These are phyloP conservation scores for Genyomyrus donnyi DNA, from an alignment of 2,113 vertebrate species.

Conservation along the genomic window DNA sequence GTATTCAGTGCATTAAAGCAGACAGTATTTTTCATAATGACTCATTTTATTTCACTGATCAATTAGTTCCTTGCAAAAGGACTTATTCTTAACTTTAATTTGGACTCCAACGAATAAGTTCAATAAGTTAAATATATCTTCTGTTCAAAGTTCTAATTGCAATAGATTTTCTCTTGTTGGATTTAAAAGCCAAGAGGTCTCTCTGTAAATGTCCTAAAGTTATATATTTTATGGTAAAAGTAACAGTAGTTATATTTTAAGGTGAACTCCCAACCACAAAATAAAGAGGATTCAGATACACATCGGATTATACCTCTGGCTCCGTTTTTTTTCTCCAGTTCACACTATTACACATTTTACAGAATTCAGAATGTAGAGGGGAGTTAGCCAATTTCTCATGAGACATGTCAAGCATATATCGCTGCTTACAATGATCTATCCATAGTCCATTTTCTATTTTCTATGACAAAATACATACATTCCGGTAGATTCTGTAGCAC, in stretches of 20 bases:
- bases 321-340: not conserved
- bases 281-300: not conserved
- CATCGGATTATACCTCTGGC: not conserved
- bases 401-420: not conserved
- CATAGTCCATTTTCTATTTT: not conserved
- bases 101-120: not conserved
- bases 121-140: slow-evolving; percentile 4
- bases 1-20: not conserved
- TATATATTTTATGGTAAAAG: not conserved
- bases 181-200: slow-evolving; percentile 1
- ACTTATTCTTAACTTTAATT: slow-evolving; percentile 3
- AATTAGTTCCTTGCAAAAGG: not conserved
- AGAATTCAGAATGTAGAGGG: not conserved
- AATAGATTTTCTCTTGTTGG: not conserved
- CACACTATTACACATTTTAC: not conserved
- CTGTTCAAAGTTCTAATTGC: slow-evolving; percentile 4
- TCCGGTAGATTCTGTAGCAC: not conserved
- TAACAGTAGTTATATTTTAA: not conserved
- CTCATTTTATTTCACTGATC: not conserved
- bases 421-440: not conserved
- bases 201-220: not conserved
- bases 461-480: not conserved
- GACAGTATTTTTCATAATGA: not conserved
- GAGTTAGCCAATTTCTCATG: not conserved
- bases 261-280: not conserved